These are phyloP conservation scores for Gallinago media DNA, from an alignment of 2,113 vertebrate species.

Conservation along the genomic window DNA sequence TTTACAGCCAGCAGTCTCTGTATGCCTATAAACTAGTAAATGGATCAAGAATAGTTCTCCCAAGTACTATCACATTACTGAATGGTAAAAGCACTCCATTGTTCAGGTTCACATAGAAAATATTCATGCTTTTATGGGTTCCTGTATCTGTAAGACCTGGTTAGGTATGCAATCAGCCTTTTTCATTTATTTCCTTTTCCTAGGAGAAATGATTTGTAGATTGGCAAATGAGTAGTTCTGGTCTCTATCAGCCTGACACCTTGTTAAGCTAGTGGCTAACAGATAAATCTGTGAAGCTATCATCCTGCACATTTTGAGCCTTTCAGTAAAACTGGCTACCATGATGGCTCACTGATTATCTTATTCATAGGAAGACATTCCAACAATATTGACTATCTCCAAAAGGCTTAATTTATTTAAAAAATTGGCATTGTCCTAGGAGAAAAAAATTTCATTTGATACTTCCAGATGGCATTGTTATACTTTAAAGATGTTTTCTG, in stretches of 20 bases:
- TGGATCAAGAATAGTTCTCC: not conserved
- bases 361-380: not conserved
- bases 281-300: not conserved
- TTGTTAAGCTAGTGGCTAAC: not conserved
- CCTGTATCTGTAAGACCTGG: not conserved
- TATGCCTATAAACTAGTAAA: not conserved
- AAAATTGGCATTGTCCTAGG: not conserved
- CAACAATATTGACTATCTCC: not conserved
- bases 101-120: not conserved
- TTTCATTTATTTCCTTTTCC: not conserved
- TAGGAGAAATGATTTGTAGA: not conserved
- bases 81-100: not conserved
- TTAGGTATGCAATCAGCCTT: not conserved
- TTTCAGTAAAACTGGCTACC: not conserved
- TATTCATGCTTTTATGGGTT: not conserved
- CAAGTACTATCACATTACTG: not conserved
- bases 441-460: not conserved
- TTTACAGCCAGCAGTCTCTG: not conserved
- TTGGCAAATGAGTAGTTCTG: not conserved
- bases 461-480: not conserved
- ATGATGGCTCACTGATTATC: not conserved
- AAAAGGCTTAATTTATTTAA: not conserved
- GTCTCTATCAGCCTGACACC: not conserved
- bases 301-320: not conserved
- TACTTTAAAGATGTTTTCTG: not conserved